phyloP scores from a whole-genome alignment of 1,140 invertebrate genomes.

The Notospermus geniculatus region DNA sequence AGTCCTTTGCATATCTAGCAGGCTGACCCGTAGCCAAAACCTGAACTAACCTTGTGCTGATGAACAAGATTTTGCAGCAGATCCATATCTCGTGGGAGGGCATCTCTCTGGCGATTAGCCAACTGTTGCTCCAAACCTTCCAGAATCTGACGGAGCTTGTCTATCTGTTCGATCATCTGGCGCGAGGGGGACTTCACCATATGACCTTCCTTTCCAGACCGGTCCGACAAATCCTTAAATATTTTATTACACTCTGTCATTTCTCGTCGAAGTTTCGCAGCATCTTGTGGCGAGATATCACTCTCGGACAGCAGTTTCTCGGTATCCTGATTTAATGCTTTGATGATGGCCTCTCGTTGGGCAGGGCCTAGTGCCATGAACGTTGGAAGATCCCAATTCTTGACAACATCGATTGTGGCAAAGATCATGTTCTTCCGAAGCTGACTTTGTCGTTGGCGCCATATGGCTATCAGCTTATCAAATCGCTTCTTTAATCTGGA shows the following conservation, averaged over 20 bases:
- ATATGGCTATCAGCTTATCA: slow-evolving; percentile 84
- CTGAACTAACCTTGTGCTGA: slow-evolving; percentile 82
- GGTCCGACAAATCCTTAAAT: slow-evolving; percentile 84
- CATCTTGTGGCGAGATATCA: slow-evolving; percentile 71
- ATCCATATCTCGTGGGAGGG: slow-evolving; percentile 80
- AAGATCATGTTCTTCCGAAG: slow-evolving; percentile 97
- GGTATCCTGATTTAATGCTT: slow-evolving; percentile 93
- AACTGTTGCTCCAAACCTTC: slow-evolving; percentile 83
- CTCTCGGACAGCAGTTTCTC: slow-evolving; percentile 91
- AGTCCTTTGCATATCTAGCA: no score
- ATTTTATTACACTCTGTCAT: slow-evolving; percentile 93
- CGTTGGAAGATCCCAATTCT: slow-evolving; percentile 87
- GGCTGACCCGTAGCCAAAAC: no score
- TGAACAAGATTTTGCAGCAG: slow-evolving; percentile 80
- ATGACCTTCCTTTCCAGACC: slow-evolving; percentile 50
- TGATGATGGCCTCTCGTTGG: slow-evolving; percentile 90
- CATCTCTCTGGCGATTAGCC: slow-evolving; percentile 74
- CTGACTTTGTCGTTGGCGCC: slow-evolving; percentile 92
- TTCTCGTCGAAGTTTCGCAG: slow-evolving; percentile 81
- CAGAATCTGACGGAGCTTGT: slow-evolving; percentile 74
- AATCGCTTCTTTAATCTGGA: slow-evolving; percentile 75
- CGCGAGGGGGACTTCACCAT: slow-evolving; percentile 61
- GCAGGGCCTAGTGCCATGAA: slow-evolving; percentile 94
- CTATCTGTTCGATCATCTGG: slow-evolving; percentile 80
- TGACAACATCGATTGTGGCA: slow-evolving; percentile 94